Evolutionary conservation across 1,140 invertebrate genomes (phyloP).

Genomic region (Rhopalosiphum maidis): DNA sequence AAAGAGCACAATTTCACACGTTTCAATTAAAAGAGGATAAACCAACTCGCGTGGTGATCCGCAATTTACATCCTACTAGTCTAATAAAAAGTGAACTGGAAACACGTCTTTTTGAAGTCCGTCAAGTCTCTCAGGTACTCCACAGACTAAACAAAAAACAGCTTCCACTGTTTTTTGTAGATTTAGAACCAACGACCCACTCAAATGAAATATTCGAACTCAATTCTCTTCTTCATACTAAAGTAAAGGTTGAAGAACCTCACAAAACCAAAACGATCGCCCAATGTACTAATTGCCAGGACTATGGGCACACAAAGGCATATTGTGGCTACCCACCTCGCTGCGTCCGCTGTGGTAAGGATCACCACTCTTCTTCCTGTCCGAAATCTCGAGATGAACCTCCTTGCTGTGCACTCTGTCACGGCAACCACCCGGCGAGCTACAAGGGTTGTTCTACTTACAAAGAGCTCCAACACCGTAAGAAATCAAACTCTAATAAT

Average conservation of each 20-base stretch:
- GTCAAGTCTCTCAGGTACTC: background rate
- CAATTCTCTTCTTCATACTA: constrained; percentile 60
- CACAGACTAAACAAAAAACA: constrained; percentile 60
- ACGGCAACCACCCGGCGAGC: constrained; percentile 26
- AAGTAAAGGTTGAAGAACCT: constrained; percentile 60
- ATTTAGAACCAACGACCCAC: constrained; percentile 62
- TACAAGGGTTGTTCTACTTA: constrained; percentile 40
- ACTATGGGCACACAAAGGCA: too few species aligned
- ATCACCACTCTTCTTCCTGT: constrained; percentile 23
- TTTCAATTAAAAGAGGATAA: background rate
- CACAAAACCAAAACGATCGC: too few species aligned
- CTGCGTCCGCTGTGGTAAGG: constrained; percentile 62
- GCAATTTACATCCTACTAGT: background rate
- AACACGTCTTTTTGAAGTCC: too few species aligned
- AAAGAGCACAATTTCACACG: background rate
- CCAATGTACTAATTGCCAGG: too few species aligned
- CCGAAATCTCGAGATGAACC: constrained; percentile 32
- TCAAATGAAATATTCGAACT: constrained; percentile 62
- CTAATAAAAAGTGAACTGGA: too few species aligned
- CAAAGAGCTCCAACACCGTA: too few species aligned
- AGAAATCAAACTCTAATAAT: too few species aligned
- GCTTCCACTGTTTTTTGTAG: constrained; percentile 62
- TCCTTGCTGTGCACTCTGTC: constrained; percentile 3
- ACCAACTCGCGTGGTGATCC: background rate
- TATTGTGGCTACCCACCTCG: constrained; percentile 52